Percentiles rank a stretch among this genome's conserved stretches.
phyloP scores from a whole-genome alignment of 2,888 invertebrate species.

The Phengaris arion region DNA sequence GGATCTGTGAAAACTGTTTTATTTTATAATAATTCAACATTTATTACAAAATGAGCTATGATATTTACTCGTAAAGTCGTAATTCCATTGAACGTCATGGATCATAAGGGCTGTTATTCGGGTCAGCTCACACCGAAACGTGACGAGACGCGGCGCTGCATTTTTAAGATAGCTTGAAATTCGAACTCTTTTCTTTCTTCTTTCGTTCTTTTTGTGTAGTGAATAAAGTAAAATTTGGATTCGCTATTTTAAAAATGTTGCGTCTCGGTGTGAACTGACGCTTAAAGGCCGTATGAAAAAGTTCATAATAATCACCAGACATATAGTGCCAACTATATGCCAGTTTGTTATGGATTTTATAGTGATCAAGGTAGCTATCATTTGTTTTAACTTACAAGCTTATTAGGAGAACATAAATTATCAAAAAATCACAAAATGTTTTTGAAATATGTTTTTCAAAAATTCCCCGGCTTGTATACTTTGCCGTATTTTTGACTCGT shows the following conservation, averaged over 20 bases:
- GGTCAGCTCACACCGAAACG: too few relatives aligned
- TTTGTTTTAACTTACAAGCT: slow-evolving; percentile 51
- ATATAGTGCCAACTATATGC: slow-evolving; percentile 71
- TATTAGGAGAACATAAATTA: slow-evolving; percentile 55
- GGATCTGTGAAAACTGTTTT: background rate
- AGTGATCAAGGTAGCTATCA: slow-evolving; percentile 63
- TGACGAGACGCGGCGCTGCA: too few relatives aligned
- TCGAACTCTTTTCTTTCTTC: too few relatives aligned
- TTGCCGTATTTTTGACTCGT: too few relatives aligned
- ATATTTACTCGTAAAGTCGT: background rate
- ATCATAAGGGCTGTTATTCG: background rate
- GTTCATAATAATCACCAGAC: slow-evolving; percentile 78
- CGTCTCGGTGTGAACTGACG: too few relatives aligned
- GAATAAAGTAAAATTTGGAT: too few relatives aligned
- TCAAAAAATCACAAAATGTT: background rate
- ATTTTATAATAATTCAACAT: background rate
- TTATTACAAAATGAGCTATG: background rate
- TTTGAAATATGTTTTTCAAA: background rate
- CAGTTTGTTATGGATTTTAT: slow-evolving; percentile 79
- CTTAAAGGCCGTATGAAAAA: slow-evolving; percentile 61
- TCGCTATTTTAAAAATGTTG: too few relatives aligned
- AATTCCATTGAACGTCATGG: slow-evolving; percentile 32
- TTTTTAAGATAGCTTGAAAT: too few relatives aligned
- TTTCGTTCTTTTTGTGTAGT: too few relatives aligned
- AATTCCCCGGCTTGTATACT: too few relatives aligned